Base-by-base conservation (phyloP, 2,113 vertebrate genomes). In the Thunnus thynnus region DNA sequence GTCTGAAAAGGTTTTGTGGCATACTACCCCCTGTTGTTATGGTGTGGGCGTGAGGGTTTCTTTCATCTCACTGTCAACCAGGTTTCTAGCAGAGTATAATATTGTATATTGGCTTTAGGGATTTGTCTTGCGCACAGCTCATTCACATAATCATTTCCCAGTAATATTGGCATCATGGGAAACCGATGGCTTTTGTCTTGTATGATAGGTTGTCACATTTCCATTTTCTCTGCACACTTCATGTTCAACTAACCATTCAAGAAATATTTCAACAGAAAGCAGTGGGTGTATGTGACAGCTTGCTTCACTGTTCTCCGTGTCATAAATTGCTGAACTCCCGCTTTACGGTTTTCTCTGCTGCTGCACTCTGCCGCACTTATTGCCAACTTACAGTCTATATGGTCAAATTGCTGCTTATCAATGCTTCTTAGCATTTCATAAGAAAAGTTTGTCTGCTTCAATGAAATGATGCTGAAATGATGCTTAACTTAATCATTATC, bases 51-150 rank as follows among this genome's bases (percentile, higher is more conserved):
- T 7, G 36, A 9, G 9, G 14, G 16, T 18, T 62, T 17, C n/a
- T 27, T 63, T 18, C 3, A 5, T 5, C 36, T 73, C 30, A 64
- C 5, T 79, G 76, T 65, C 6, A 67, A 73, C 13, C 44, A 13
- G 41, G 14, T 44, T 72, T 57, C 48, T 6, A 16, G 60, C 27
- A 41, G 36, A 66, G 47, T 32, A 32, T 64, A 17, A 17, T 68
- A 74, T 46, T 74, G 2, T 75, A 32, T 32, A 20, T 61, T 77
- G 14, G 47, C 52, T 57, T 61, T 20, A 41, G 67, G 52, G 25
- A 58, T 72, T 71, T 63, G 56, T 65, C 27, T 63, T 56, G 30
- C 9, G 20, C 47, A 63, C 7, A 44, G 41, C 69, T 32, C 17
- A 22, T 62, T 69, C 41, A 61, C 41, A 20, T 41, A 30, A 54